A percentile compares a stretch with the other conserved stretches of the same genome.
Evolutionary conservation across 2,113 vertebrate species (phyloP).

Genomic region (Piprites chloris): DNA sequence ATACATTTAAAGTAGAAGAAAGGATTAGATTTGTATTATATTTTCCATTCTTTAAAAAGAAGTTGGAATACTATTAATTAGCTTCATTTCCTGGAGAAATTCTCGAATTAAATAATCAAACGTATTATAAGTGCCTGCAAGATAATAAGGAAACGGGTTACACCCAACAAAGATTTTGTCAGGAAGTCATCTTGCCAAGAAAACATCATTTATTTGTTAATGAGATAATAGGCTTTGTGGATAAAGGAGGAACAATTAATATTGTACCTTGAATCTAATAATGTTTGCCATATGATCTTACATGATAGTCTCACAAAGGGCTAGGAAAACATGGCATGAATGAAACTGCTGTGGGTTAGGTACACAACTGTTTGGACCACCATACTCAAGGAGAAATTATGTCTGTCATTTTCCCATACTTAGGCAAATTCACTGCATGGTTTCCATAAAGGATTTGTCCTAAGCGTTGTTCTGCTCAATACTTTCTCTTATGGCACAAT

Average conservation of each 20-base stretch:
- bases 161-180: conserved; percentile 19
- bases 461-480: not conserved
- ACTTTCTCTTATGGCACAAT: not conserved
- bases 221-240: not conserved
- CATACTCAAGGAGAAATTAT: not conserved
- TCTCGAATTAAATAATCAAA: conserved; percentile 13
- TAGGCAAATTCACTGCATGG: not conserved
- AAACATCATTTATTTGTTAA: not conserved
- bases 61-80: not conserved
- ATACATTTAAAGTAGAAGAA: not conserved
- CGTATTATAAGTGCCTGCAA: not conserved
- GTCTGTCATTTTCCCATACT: not conserved
- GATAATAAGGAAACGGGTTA: conserved; percentile 24
- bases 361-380: not conserved
- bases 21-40: not conserved
- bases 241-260: not conserved
- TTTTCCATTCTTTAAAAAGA: not conserved
- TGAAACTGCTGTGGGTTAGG: not conserved
- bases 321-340: not conserved
- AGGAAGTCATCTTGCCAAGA: conserved; percentile 26
- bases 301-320: not conserved
- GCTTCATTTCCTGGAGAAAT: not conserved
- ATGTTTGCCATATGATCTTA: not conserved
- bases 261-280: not conserved
- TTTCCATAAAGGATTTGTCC: not conserved